Conservation (phyloP, 2,888 invertebrate genomes). For the Andrena trimmerana region DNA sequence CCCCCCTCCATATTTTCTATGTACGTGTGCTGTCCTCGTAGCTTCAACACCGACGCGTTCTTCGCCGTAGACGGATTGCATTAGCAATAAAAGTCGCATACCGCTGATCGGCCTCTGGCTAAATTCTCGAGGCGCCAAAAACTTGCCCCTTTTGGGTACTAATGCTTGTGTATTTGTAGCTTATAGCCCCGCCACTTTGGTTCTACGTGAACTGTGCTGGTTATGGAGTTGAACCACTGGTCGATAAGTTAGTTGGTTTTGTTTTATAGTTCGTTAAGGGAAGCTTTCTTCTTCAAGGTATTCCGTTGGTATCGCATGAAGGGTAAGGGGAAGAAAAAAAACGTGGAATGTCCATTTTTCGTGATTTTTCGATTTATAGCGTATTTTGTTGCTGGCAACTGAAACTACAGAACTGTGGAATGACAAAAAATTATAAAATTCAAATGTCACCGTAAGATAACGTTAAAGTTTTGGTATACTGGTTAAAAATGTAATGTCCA, state of each 20-base stretch:
- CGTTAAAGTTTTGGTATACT: too few species aligned
- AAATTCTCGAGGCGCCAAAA: slow-evolving; percentile 75
- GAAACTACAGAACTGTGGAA: too few species aligned
- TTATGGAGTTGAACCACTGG: background rate
- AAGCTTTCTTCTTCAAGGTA: background rate
- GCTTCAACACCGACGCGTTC: slow-evolving; percentile 21
- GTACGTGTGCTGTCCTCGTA: slow-evolving; percentile 21
- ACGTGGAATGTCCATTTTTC: too few species aligned
- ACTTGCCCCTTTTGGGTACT: slow-evolving; percentile 63
- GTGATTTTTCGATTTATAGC: too few species aligned
- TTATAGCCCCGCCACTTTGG: background rate
- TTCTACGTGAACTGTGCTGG: background rate
- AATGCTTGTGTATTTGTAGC: slow-evolving; percentile 5
- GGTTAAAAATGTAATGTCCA: too few species aligned
- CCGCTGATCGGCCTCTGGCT: slow-evolving; percentile 47
- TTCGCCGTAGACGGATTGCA: slow-evolving; percentile 68
- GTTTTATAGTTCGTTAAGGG: background rate
- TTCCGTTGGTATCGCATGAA: too few species aligned
- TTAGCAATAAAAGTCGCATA: slow-evolving; percentile 78
- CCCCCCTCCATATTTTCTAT: slow-evolving; percentile 49
- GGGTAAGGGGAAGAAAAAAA: too few species aligned
- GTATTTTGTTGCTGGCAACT: too few species aligned
- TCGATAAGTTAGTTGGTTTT: background rate
- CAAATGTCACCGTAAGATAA: too few species aligned
- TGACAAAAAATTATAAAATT: too few species aligned